phyloP scores from a whole-genome alignment of 2,797 vertebrate species.

The Podargus strigoides region DNA sequence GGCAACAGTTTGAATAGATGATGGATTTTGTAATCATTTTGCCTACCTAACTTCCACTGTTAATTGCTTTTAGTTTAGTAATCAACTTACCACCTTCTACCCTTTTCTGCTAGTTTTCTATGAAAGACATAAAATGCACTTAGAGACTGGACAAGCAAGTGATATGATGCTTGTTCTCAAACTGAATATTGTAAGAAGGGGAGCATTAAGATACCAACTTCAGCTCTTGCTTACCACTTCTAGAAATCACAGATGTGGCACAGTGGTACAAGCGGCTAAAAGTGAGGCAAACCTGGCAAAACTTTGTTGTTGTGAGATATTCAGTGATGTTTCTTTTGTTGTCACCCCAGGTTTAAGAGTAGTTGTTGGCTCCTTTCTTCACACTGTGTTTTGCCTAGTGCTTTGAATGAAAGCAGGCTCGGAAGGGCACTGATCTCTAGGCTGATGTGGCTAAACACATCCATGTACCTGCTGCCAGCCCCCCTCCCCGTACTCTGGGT shows the following conservation, averaged over 20 bases:
- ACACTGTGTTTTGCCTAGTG: background rate
- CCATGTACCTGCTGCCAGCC: background rate
- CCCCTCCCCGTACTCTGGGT: accelerated
- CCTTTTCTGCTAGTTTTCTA: background rate
- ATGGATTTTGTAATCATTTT: background rate
- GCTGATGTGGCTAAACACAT: background rate
- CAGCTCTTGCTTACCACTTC: background rate
- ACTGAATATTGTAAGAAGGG: background rate
- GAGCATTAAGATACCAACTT: background rate
- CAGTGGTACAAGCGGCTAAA: background rate
- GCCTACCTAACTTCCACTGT: background rate
- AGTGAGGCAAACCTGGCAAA: background rate
- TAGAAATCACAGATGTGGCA: background rate
- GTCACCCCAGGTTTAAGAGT: background rate
- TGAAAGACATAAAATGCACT: background rate
- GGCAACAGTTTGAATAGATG: background rate
- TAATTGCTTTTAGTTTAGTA: background rate
- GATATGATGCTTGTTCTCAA: background rate
- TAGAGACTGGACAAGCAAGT: background rate
- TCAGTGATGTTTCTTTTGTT: background rate
- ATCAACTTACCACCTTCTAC: background rate
- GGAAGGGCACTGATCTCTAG: background rate
- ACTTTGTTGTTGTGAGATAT: background rate
- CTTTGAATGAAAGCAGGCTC: background rate
- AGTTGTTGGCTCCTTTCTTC: background rate